phyloP scores from a whole-genome alignment of 2,888 invertebrate species.

The Euproctis similis region DNA sequence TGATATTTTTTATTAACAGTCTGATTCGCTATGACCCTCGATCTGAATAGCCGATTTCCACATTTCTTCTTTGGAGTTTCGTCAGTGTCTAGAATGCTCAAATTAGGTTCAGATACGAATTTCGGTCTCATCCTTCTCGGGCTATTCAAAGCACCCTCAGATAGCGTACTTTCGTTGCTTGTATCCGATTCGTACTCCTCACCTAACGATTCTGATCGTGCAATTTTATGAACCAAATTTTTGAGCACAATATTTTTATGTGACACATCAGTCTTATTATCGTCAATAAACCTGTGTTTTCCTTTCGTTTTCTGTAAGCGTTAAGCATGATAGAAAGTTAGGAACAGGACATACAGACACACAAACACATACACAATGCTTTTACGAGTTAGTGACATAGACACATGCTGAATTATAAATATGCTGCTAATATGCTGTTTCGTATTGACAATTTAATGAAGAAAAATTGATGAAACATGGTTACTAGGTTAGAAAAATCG shows the following conservation, averaged over 20 bases:
- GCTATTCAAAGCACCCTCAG: slow-evolving; percentile 54
- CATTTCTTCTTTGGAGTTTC: slow-evolving; percentile 67
- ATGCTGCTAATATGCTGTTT: no score
- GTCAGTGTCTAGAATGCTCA: slow-evolving; percentile 53
- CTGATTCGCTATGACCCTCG: slow-evolving; percentile 48
- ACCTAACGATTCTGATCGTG: slow-evolving; percentile 54
- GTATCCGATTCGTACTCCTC: slow-evolving; percentile 60
- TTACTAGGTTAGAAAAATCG: no score
- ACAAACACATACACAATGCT: no score
- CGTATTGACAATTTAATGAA: no score
- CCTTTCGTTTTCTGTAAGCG: slow-evolving; percentile 61
- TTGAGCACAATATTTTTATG: slow-evolving; percentile 66
- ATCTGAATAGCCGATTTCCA: slow-evolving; percentile 53
- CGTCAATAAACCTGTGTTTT: slow-evolving; percentile 51
- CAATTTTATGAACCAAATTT: slow-evolving; percentile 63
- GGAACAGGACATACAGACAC: no score
- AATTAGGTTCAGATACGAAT: slow-evolving; percentile 67
- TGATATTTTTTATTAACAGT: slow-evolving; percentile 59
- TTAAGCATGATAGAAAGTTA: slow-evolving; percentile 39
- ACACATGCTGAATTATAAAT: no score
- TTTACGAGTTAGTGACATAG: no score
- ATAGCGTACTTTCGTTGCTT: slow-evolving; percentile 63
- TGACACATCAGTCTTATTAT: slow-evolving; percentile 51
- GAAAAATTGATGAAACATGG: no score
- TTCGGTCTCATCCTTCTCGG: slow-evolving; percentile 59